Conservation (phyloP, 2,797 vertebrate species). For the Myripristis jacobus region DNA sequence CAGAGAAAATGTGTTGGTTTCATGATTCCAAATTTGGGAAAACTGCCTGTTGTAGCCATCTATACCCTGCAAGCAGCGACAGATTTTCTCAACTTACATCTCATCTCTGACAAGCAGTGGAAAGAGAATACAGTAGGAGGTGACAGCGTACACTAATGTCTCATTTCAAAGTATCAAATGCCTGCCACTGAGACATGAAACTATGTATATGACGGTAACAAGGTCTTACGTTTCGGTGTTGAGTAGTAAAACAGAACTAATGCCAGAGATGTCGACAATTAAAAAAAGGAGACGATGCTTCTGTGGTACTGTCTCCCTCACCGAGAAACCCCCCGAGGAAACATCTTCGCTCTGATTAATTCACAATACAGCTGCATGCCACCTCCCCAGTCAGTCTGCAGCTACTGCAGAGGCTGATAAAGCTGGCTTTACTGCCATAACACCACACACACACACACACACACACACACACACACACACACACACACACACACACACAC, state of each 20-base stretch:
- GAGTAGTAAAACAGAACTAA: conserved; percentile 34
- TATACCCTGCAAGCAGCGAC: too few relatives aligned
- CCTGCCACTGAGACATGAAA: too few relatives aligned
- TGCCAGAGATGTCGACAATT: conserved; percentile 29
- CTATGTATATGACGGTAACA: conserved; percentile 17
- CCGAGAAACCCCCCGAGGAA: conserved; percentile 43
- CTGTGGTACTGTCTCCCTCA: conserved; percentile 43
- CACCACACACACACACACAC: conserved; percentile 10
- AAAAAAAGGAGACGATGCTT: conserved; percentile 26
- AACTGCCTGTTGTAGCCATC: too few relatives aligned
- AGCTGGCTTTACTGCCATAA: conserved; percentile 21
- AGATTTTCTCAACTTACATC: too few relatives aligned
- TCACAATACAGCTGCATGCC: conserved; percentile 49
- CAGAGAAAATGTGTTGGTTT: too few relatives aligned
- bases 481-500: conserved; percentile 11
- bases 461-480: too few relatives aligned
- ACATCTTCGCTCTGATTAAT: conserved; percentile 66
- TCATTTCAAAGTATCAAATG: not conserved
- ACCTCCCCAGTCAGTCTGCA: conserved; percentile 37
- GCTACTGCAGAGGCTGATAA: conserved; percentile 56
- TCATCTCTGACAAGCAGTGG: too few relatives aligned
- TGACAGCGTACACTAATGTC: too few relatives aligned
- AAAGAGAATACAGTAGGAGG: too few relatives aligned
- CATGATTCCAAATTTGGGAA: too few relatives aligned
- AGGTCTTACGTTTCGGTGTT: conserved; percentile 15